phyloP scores from a whole-genome alignment of 2,888 invertebrate species.

The Gibbula magus region DNA sequence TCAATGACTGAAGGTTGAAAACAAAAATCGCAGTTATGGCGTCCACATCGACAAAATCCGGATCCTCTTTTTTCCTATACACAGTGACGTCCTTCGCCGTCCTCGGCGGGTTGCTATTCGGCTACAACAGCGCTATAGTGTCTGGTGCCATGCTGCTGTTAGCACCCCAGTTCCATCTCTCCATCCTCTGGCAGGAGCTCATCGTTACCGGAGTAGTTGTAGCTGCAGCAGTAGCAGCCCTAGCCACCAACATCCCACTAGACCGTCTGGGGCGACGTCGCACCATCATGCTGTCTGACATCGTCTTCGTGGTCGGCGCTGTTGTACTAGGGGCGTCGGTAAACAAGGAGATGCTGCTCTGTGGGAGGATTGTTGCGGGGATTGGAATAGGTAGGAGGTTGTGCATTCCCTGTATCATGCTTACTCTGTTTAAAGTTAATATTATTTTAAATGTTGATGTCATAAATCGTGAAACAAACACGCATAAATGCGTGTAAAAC shows the following conservation, averaged over 20 bases:
- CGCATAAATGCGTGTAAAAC: no score
- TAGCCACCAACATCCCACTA: constrained; percentile 75
- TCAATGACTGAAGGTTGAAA: no score
- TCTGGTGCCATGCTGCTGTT: constrained; percentile 77
- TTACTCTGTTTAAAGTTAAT: no score
- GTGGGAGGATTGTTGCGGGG: constrained; percentile 75
- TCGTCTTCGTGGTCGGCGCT: constrained; percentile 76
- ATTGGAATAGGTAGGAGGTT: constrained; percentile 75
- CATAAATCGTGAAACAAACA: no score
- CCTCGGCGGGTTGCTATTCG: constrained; percentile 78
- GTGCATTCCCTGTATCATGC: no score
- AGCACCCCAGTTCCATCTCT: constrained; percentile 73
- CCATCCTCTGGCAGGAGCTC: constrained; percentile 76
- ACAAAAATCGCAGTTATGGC: no score
- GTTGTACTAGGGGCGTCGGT: constrained; percentile 74
- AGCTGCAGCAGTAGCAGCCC: constrained; percentile 74
- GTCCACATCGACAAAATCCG: no score
- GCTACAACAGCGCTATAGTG: constrained; percentile 76
- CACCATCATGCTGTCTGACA: constrained; percentile 76
- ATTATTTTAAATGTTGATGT: no score
- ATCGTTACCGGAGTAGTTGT: constrained; percentile 77
- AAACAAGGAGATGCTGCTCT: constrained; percentile 69
- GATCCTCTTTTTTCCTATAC: constrained; percentile 42
- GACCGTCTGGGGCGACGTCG: constrained; percentile 76
- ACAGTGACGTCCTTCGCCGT: constrained; percentile 65